These are phyloP conservation scores for Dallia pectoralis DNA, from an alignment of 2,797 vertebrate species.

Conservation along the genomic window DNA sequence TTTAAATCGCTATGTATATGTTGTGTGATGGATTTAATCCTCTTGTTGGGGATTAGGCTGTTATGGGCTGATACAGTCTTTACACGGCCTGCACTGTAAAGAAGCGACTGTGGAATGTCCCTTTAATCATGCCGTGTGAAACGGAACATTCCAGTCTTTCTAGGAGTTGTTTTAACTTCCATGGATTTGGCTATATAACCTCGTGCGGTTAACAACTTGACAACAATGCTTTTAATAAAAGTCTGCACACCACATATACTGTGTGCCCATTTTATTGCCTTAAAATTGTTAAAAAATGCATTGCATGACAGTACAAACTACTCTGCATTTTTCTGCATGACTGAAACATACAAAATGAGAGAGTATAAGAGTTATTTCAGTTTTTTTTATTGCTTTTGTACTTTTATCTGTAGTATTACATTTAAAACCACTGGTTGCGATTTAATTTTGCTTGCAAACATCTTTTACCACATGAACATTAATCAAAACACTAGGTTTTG, in stretches of 20 bases:
- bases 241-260: too few relatives aligned
- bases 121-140: slow-evolving; percentile 39
- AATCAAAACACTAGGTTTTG: too few relatives aligned
- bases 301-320: slow-evolving; percentile 1
- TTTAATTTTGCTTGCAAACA: too few relatives aligned
- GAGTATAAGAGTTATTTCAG: too few relatives aligned
- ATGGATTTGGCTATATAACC: slow-evolving; percentile 40
- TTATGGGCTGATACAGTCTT: slow-evolving; percentile 7
- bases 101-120: slow-evolving; percentile 46
- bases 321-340: too few relatives aligned
- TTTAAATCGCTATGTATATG: not conserved
- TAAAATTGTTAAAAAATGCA: slow-evolving; percentile 29
- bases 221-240: slow-evolving; percentile 37
- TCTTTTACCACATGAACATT: too few relatives aligned
- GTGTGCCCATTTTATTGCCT: too few relatives aligned
- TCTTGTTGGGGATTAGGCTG: not conserved
- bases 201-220: slow-evolving; percentile 30
- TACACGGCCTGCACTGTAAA: slow-evolving; percentile 31
- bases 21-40: not conserved
- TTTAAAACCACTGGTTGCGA: too few relatives aligned
- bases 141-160: slow-evolving; percentile 65
- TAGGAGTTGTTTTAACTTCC: slow-evolving; percentile 61
- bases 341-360: too few relatives aligned
- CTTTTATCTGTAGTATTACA: too few relatives aligned
- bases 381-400: too few relatives aligned